Percentiles rank a stretch among this genome's conserved stretches.
Conservation (phyloP, 1,140 invertebrate species). For the Schlechtendalia chinensis region DNA sequence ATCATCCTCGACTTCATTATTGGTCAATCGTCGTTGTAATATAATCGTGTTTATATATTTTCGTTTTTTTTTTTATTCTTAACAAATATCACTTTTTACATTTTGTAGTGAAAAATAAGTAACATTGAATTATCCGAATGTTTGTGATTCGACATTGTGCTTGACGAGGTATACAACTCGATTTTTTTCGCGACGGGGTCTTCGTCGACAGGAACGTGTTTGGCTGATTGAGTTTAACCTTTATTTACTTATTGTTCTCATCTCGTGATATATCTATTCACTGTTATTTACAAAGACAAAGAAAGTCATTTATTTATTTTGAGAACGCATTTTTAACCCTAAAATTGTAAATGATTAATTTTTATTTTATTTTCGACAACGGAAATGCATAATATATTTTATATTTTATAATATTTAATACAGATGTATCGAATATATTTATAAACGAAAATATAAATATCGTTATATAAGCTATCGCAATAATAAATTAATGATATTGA, state of each 20-base stretch:
- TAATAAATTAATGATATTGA: too few relatives aligned
- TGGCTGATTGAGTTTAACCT: not conserved
- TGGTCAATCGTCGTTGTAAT: conserved; percentile 17
- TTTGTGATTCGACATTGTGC: not conserved
- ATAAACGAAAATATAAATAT: too few relatives aligned
- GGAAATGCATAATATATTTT: too few relatives aligned
- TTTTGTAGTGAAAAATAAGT: not conserved
- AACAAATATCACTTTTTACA: not conserved
- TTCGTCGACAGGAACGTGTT: not conserved
- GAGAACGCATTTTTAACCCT: too few relatives aligned
- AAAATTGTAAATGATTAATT: too few relatives aligned
- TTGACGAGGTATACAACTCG: not conserved
- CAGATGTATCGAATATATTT: too few relatives aligned
- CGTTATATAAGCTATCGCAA: too few relatives aligned
- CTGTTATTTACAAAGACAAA: too few relatives aligned
- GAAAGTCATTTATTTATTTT: too few relatives aligned
- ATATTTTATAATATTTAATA: too few relatives aligned
- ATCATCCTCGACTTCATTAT: conserved; percentile 37
- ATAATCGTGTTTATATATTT: not conserved
- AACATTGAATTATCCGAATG: conserved; percentile 4
- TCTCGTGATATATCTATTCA: not conserved
- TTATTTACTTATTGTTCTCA: not conserved
- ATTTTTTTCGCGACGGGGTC: not conserved
- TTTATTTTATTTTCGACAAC: too few relatives aligned
- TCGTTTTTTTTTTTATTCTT: not conserved